Evolutionary conservation across 2,888 invertebrate genomes (phyloP).

Genomic region (Agapostemon virescens): DNA sequence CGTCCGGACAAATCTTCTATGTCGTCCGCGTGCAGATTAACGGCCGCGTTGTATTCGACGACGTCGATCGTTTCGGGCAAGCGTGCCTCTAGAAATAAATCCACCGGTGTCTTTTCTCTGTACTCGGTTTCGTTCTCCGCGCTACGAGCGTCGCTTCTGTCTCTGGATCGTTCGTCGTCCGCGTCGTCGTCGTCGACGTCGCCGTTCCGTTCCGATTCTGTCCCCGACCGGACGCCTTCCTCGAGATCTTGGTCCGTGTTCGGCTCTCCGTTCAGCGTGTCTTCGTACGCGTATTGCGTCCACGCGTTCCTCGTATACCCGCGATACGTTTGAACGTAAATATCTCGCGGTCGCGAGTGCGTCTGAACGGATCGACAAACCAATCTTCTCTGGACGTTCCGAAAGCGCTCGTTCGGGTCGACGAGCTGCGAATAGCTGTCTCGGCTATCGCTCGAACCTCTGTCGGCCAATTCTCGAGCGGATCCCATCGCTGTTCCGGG

Average conservation of each 20-base stretch:
- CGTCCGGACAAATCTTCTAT: conserved; percentile 60
- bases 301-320: conserved; percentile 76
- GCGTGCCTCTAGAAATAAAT: conserved; percentile 57
- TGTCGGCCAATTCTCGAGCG: conserved; percentile 80
- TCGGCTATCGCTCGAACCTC: conserved; percentile 82
- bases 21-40: conserved; percentile 74
- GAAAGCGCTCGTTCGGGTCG: conserved; percentile 81
- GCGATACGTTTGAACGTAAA: conserved; percentile 75
- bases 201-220: conserved; percentile 40
- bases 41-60: conserved; percentile 71
- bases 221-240: conserved; percentile 30
- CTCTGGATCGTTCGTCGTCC: conserved; percentile 42
- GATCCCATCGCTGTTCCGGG: conserved; percentile 47
- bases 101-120: conserved; percentile 45
- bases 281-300: conserved; percentile 75
- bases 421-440: conserved; percentile 87
- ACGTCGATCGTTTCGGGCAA: conserved; percentile 65
- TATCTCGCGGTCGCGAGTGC: conserved; percentile 79
- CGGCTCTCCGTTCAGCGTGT: conserved; percentile 31
- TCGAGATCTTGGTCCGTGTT: conserved; percentile 10
- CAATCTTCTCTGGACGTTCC: conserved; percentile 83
- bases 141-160: conserved; percentile 11
- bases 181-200: conserved; percentile 60
- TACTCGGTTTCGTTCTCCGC: conserved; percentile 13
- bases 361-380: conserved; percentile 83